Conservation (phyloP, 2,888 invertebrate species). For the Lasioglossum zephyrum region DNA sequence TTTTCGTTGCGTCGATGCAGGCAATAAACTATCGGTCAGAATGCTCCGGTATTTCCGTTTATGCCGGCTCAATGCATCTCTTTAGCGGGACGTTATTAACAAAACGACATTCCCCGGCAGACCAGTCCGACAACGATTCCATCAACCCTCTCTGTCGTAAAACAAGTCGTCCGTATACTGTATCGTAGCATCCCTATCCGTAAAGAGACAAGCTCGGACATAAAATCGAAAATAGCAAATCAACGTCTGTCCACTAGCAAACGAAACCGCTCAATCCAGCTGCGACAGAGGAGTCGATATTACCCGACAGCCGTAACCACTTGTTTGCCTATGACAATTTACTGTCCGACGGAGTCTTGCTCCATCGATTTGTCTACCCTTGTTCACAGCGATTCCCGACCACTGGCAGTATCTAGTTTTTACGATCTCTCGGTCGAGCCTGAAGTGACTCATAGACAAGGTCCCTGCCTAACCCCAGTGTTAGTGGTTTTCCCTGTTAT, state of each 20-base stretch:
- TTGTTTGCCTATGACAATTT: conserved; percentile 35
- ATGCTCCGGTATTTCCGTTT: conserved; percentile 3
- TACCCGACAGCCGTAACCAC: conserved; percentile 13
- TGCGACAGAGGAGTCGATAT: conserved; percentile 18
- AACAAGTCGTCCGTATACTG: background rate
- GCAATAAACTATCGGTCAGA: background rate
- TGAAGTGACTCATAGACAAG: conserved; percentile 2
- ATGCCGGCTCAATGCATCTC: background rate
- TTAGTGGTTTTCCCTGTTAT: conserved; percentile 7
- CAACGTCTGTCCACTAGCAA: conserved; percentile 13
- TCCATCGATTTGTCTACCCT: conserved; percentile 51
- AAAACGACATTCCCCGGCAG: background rate
- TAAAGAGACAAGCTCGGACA: conserved; percentile 2
- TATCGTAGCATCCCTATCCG: background rate
- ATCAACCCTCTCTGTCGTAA: conserved; percentile 10
- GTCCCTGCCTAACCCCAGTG: background rate
- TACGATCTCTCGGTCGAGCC: background rate
- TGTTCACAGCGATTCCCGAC: conserved; percentile 14
- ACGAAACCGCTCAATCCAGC: background rate
- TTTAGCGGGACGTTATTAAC: background rate
- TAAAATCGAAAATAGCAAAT: conserved; percentile 13
- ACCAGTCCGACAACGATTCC: background rate
- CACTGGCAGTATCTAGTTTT: conserved; percentile 1
- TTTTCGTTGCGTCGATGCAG: background rate
- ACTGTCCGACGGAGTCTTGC: background rate